A percentile compares a stretch with the other conserved stretches of the same genome.
phyloP scores from a whole-genome alignment of 2,888 invertebrate genomes.

The Zaprionus lineosus region DNA sequence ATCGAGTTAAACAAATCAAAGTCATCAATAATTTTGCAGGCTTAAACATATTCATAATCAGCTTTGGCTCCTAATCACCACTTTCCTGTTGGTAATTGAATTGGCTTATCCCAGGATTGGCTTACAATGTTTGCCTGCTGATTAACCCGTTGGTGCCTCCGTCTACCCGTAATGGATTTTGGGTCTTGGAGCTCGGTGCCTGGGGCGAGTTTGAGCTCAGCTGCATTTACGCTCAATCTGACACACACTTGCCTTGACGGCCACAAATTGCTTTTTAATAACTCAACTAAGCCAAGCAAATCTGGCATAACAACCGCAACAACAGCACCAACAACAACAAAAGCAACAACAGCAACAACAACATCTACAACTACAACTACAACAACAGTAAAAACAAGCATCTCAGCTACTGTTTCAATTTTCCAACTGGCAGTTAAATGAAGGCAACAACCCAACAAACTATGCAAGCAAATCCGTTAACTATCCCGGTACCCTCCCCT shows the following conservation, averaged over 20 bases:
- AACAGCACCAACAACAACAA: too few relatives aligned
- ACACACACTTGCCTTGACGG: conserved; percentile 67
- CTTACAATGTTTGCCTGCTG: conserved; percentile 12
- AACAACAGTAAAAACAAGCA: conserved; percentile 37
- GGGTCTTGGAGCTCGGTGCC: conserved; percentile 26
- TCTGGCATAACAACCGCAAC: conserved; percentile 21
- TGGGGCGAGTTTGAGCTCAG: conserved; percentile 56
- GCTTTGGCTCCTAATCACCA: not conserved
- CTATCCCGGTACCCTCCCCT: too few relatives aligned
- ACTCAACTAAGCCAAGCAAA: conserved; percentile 72
- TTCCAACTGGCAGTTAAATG: conserved; percentile 70
- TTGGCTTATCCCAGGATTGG: conserved; percentile 11
- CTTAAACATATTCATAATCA: not conserved
- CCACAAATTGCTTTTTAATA: conserved; percentile 77
- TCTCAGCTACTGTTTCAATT: conserved; percentile 51
- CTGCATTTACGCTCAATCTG: conserved; percentile 74
- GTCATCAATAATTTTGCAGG: too few relatives aligned
- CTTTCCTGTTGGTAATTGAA: conserved; percentile 10
- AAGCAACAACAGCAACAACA: conserved; percentile 13
- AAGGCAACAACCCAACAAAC: conserved; percentile 64
- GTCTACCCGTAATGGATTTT: not conserved
- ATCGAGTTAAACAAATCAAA: too few relatives aligned
- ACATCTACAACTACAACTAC: conserved; percentile 24
- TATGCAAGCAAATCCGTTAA: conserved; percentile 64
- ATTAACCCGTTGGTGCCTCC: conserved; percentile 16